Percentiles rank a stretch among this genome's conserved stretches.
Conservation (phyloP, 2,113 vertebrate species). For the Hassar affinis region DNA sequence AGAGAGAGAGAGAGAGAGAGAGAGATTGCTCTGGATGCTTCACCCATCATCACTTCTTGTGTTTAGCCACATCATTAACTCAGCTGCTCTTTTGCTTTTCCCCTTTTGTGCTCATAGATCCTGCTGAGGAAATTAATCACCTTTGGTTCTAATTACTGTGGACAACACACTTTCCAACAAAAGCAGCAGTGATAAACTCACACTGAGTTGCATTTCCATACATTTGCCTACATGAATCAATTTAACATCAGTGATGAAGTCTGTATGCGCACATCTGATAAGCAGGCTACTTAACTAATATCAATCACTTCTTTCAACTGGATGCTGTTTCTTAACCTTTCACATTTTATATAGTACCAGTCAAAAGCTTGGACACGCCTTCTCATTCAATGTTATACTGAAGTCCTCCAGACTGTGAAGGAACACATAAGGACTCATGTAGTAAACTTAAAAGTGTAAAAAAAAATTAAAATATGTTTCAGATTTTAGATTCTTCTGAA, state of each 20-base stretch:
- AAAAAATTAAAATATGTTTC: too few species aligned
- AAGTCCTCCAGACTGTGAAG: too few species aligned
- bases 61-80: slow-evolving; percentile 5
- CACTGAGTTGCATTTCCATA: background rate
- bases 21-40: slow-evolving; percentile 3
- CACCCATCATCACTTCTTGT: background rate
- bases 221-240: background rate
- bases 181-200: background rate
- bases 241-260: background rate
- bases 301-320: background rate
- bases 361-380: too few species aligned
- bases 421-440: too few species aligned
- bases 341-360: background rate
- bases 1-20: background rate
- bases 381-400: too few species aligned
- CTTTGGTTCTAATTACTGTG: slow-evolving; percentile 27
- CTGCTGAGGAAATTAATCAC: slow-evolving; percentile 36
- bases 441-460: too few species aligned
- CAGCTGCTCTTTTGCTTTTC: background rate
- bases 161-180: slow-evolving; percentile 17
- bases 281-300: slow-evolving; percentile 3
- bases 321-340: background rate
- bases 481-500: too few species aligned
- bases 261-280: background rate
- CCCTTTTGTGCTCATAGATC: background rate